These are phyloP conservation scores for Vipera latastei DNA, from an alignment of 2,797 vertebrate genomes.

Conservation along the genomic window DNA sequence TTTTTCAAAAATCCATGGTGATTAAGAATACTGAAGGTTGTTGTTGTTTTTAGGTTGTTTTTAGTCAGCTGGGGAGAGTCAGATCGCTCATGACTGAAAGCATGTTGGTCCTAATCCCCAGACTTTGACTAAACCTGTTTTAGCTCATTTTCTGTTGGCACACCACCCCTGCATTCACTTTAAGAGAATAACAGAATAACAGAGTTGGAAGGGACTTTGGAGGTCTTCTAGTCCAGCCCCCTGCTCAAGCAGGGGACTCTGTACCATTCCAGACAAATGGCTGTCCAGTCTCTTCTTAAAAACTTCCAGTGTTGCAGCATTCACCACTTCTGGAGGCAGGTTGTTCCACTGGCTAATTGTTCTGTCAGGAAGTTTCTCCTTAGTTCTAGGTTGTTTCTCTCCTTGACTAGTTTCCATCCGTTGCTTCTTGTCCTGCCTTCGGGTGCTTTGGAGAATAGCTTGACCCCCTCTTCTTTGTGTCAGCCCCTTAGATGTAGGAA, in stretches of 20 bases:
- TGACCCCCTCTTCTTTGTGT: background rate
- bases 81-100: background rate
- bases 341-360: background rate
- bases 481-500: background rate
- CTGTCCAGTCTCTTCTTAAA: background rate
- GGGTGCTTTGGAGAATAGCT: background rate
- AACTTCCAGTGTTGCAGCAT: background rate
- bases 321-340: too few relatives aligned
- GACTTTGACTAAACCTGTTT: background rate
- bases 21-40: background rate
- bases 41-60: background rate
- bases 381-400: background rate
- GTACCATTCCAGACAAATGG: background rate
- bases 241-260: background rate
- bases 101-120: background rate
- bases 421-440: background rate
- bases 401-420: background rate
- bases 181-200: background rate
- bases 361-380: background rate
- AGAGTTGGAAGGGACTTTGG: background rate
- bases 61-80: background rate
- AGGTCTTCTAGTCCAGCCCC: background rate
- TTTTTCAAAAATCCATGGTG: background rate
- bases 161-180: background rate
- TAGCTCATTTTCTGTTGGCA: background rate